A percentile compares a stretch with the other conserved stretches of the same genome.
Evolutionary conservation across 1,140 invertebrate genomes (phyloP).

Genomic region (Artemia franciscana): DNA sequence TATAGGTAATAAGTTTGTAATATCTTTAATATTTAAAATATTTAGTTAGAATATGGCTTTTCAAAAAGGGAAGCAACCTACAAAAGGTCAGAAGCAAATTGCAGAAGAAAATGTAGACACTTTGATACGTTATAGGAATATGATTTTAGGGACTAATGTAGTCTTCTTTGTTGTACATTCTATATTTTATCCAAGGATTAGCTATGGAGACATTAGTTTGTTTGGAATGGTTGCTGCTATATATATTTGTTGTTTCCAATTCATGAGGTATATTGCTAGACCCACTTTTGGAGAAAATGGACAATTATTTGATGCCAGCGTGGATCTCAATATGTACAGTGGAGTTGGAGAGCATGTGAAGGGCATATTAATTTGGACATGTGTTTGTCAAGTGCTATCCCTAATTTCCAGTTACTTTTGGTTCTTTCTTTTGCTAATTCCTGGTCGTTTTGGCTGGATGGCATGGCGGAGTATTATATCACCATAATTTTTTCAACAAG

Average conservation of each 20-base stretch:
- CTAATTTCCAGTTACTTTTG: slow-evolving; percentile 75
- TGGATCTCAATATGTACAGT: slow-evolving; percentile 82
- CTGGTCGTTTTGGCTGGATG: slow-evolving; percentile 48
- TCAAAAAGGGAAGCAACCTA: slow-evolving; percentile 63
- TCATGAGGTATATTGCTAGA: slow-evolving; percentile 54
- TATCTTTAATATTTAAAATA: no score
- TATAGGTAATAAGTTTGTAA: no score
- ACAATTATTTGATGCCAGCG: slow-evolving; percentile 54
- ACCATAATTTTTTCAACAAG: slow-evolving; percentile 64
- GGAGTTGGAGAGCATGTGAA: slow-evolving; percentile 82
- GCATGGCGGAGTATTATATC: slow-evolving; percentile 61
- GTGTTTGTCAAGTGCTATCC: slow-evolving; percentile 43
- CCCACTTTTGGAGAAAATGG: slow-evolving; percentile 40
- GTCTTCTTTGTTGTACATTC: slow-evolving; percentile 31
- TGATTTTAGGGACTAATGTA: slow-evolving; percentile 40
- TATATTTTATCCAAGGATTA: slow-evolving; percentile 21
- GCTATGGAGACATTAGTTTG: slow-evolving; percentile 18
- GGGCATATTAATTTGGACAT: slow-evolving; percentile 72
- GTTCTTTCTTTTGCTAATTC: slow-evolving; percentile 57
- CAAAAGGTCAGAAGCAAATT: slow-evolving; percentile 81
- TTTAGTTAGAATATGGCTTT: no score
- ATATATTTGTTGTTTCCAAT: slow-evolving; percentile 44
- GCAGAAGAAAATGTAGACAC: slow-evolving; percentile 68
- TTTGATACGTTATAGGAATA: slow-evolving; percentile 62
- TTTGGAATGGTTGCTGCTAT: slow-evolving; percentile 35